Conservation (phyloP, 2,797 vertebrate species). For the Neoniphon sammara region DNA sequence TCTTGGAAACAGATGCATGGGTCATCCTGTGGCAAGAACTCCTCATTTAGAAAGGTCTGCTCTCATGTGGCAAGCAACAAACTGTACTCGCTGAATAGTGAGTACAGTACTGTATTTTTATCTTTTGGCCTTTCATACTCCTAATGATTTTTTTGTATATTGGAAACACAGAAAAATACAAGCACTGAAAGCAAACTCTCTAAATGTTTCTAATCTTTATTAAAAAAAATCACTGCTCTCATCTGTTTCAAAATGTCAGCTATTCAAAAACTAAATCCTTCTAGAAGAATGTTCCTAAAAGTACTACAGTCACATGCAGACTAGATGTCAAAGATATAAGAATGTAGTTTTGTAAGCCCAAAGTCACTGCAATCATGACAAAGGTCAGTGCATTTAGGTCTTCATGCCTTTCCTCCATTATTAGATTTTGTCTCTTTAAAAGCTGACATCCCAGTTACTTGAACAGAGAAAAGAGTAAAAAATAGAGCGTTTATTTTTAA, state of each 20-base stretch:
- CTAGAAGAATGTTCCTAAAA: background rate
- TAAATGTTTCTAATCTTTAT: too few relatives aligned
- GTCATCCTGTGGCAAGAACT: background rate
- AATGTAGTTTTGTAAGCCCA: conserved; percentile 11
- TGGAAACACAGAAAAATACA: background rate
- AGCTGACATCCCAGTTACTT: conserved; percentile 3
- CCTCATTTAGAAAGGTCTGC: background rate
- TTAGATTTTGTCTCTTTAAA: conserved; percentile 32
- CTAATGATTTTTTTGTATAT: background rate
- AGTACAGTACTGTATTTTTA: background rate
- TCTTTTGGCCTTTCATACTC: background rate
- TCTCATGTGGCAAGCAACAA: conserved; percentile 8
- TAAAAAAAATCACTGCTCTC: too few relatives aligned
- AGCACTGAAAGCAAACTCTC: background rate
- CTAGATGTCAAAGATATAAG: conserved; percentile 22
- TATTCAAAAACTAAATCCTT: background rate
- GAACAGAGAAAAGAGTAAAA: background rate
- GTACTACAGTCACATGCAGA: conserved; percentile 27
- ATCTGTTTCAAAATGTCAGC: background rate
- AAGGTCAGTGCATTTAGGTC: background rate
- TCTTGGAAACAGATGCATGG: background rate
- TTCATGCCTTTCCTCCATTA: conserved; percentile 22
- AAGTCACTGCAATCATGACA: conserved; percentile 17
- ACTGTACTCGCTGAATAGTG: background rate
- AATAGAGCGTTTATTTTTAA: background rate